Conservation (phyloP, 2,797 vertebrate species). For the Coregonus suidteri region DNA sequence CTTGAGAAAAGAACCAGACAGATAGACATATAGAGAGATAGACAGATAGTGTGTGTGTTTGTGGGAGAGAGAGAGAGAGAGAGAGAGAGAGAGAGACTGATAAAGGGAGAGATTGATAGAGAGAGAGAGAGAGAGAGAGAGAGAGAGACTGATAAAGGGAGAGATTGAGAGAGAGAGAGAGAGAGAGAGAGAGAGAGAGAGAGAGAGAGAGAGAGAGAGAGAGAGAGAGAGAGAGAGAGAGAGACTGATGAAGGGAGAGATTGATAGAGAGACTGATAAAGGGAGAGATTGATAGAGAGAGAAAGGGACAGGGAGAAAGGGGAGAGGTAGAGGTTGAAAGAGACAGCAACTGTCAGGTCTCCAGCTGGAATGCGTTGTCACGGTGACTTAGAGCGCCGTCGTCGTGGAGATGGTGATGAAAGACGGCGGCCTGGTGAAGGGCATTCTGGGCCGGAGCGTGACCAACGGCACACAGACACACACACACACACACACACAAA, state of each 20-base stretch:
- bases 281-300: not conserved
- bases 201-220: not conserved
- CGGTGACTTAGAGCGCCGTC: constrained; percentile 60
- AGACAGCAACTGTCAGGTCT: constrained; percentile 54
- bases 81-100: no score
- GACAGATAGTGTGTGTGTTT: no score
- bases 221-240: no score
- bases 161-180: not conserved
- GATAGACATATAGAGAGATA: no score
- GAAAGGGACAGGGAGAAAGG: constrained; percentile 17
- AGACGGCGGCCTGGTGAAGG: constrained; percentile 45
- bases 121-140: no score
- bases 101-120: not conserved
- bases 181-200: not conserved
- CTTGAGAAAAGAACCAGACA: no score
- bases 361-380: constrained; percentile 69
- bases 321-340: constrained; percentile 37
- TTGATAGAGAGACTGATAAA: not conserved
- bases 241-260: not conserved
- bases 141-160: no score
- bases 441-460: constrained; percentile 57
- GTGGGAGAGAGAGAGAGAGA: not conserved
- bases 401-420: constrained; percentile 65
- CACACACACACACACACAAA: not conserved
- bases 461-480: constrained; percentile 60